Conservation (phyloP, 2,888 invertebrate species). For the Strigamia transsilvanica region DNA sequence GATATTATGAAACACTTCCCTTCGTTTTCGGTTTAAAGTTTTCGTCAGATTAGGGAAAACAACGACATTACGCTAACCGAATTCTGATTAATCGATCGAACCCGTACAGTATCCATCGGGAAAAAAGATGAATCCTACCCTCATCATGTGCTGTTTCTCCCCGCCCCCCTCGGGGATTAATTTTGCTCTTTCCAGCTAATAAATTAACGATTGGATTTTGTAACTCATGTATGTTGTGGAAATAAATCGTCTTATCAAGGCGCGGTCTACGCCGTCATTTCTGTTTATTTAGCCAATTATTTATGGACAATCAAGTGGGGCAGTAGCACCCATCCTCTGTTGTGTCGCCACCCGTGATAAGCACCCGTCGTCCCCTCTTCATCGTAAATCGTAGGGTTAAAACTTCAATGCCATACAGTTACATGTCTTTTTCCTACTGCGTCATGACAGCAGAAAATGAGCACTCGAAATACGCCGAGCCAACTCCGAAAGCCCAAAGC, state of each 20-base stretch:
- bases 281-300: conserved; percentile 49
- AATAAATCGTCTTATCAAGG: conserved; percentile 46
- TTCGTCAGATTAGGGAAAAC: background rate
- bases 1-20: too few species aligned
- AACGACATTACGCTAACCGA: background rate
- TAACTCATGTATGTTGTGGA: conserved; percentile 45
- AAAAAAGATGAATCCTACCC: conserved; percentile 21
- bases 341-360: conserved; percentile 44
- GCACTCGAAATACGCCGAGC: background rate
- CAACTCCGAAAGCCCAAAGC: background rate
- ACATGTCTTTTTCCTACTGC: conserved; percentile 35
- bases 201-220: conserved; percentile 53
- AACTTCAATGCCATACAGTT: conserved; percentile 9
- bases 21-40: background rate
- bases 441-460: conserved; percentile 49
- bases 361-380: conserved; percentile 7
- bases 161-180: conserved; percentile 29
- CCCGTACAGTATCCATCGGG: conserved; percentile 30
- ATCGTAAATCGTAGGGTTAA: conserved; percentile 47
- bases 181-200: conserved; percentile 44
- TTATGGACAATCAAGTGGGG: conserved; percentile 48
- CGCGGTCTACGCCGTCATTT: conserved; percentile 38
- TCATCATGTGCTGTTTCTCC: conserved; percentile 27
- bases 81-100: conserved; percentile 15
- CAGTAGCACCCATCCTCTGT: conserved; percentile 21